Base-by-base conservation (phyloP, 2,888 invertebrate genomes). In the Ganaspis brasiliensis region DNA sequence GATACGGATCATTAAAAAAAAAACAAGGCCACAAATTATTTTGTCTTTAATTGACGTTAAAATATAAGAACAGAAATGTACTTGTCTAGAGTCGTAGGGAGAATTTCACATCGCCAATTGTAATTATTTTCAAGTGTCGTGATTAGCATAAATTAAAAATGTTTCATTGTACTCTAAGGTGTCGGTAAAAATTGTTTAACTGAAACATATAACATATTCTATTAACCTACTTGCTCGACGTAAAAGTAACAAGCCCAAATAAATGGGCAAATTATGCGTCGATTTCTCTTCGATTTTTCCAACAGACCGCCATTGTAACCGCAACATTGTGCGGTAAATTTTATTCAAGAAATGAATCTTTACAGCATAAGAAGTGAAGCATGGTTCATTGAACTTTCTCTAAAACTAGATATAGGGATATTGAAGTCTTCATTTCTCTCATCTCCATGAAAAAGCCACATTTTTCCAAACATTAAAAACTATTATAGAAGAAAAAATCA, bases 241-340 rank as follows among this genome's bases (percentile, higher is more conserved):
- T n/a, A 3, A 31, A 16, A 26, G 1, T 19, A 16, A 61, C 21
- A 61, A 35, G 19, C 10, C 16, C 0, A 61, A 61, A 35, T n/a
- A 61, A 61, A 16, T 31, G 8, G 16, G 37, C 63, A 37, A 63
- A 63, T 37, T 37, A 24, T 63, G 19, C 37, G 19, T 21, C 40
- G 37, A 63, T 40, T 40, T 63, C 37, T 63, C 63, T 63, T 19
- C 19, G 24, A 8, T 45, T 67, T 67, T 67, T 45, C 45, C 82
- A 98, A 95, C 1, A 98, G 97, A 91, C 98, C 97, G 91, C 98
- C 98, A 89, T 98, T 98, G 56, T 70, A 21, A 71, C 57, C 55
- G 55, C 70, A 57, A 70, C 57, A 40, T 70, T 56, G 56, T 40
- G 16, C 79, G 76, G 78, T 57, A 75, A 63, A 78, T 79, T 85